Evolutionary conservation across 2,888 invertebrate species (phyloP).

Genomic region (Minunthozetes semirufus): DNA sequence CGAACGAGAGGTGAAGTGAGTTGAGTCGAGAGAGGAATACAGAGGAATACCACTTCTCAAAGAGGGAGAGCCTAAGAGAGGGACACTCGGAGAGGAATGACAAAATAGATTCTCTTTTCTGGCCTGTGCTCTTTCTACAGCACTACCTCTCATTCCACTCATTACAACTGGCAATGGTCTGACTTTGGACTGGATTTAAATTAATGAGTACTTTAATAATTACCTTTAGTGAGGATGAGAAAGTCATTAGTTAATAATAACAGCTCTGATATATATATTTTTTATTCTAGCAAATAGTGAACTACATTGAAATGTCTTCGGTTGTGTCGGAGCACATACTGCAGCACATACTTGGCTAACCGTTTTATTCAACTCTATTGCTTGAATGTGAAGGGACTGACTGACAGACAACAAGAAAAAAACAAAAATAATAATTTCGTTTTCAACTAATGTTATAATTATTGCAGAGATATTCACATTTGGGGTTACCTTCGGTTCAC

Average conservation of each 20-base stretch:
- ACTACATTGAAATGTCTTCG: background rate
- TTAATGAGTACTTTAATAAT: constrained; percentile 30
- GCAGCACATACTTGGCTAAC: constrained; percentile 1
- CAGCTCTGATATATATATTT: background rate
- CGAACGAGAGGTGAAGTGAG: too few species aligned
- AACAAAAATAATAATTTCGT: background rate
- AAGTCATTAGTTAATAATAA: constrained; percentile 29
- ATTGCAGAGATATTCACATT: background rate
- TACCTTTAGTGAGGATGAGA: constrained; percentile 25
- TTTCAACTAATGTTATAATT: constrained; percentile 1
- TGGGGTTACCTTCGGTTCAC: background rate
- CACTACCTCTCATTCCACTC: background rate
- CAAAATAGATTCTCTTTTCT: background rate
- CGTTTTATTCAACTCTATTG: background rate
- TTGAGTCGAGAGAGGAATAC: background rate
- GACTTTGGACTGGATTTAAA: constrained; percentile 15
- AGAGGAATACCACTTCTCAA: background rate
- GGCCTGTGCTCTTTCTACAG: background rate
- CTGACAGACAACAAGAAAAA: background rate
- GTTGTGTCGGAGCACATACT: too few species aligned
- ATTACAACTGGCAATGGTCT: background rate
- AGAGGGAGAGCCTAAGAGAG: background rate
- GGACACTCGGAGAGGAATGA: background rate
- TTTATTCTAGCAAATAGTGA: constrained; percentile 1
- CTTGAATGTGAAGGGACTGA: too few species aligned